A percentile compares a stretch with the other conserved stretches of the same genome.
phyloP scores from a whole-genome alignment of 2,113 vertebrate genomes.

The Lasiurus cinereus region DNA sequence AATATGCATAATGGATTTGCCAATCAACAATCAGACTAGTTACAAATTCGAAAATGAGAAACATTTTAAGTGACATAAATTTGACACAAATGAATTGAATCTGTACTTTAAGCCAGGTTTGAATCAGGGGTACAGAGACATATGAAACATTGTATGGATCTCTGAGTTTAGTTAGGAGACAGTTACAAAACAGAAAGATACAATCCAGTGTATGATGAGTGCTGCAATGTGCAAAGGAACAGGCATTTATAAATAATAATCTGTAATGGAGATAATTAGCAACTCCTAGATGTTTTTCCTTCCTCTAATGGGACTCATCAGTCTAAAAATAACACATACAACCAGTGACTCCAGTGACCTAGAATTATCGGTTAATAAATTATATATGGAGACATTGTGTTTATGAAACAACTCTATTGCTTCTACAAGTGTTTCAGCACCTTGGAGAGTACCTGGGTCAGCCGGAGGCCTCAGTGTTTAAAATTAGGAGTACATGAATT shows the following conservation, averaged over 20 bases:
- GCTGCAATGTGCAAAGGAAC: neutral
- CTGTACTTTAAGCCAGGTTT: neutral
- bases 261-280: neutral
- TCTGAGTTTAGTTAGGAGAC: neutral
- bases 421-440: slow-evolving; percentile 14
- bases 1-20: neutral
- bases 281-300: neutral
- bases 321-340: neutral
- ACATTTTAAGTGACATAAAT: neutral
- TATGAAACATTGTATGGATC: neutral
- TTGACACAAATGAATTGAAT: slow-evolving; percentile 10
- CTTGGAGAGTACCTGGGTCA: neutral
- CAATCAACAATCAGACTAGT: neutral
- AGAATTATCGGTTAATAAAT: neutral
- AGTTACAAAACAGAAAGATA: neutral
- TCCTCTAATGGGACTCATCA: neutral
- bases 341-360: neutral
- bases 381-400: neutral
- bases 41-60: slow-evolving; percentile 11
- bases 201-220: neutral
- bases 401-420: neutral
- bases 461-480: fast-evolving
- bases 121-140: neutral
- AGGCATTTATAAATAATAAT: neutral
- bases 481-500: neutral